Evolutionary conservation across 1,140 invertebrate species (phyloP), one percentile per base, ranked within the genome.

Genomic region (Trypoxylus dichotomus): DNA sequence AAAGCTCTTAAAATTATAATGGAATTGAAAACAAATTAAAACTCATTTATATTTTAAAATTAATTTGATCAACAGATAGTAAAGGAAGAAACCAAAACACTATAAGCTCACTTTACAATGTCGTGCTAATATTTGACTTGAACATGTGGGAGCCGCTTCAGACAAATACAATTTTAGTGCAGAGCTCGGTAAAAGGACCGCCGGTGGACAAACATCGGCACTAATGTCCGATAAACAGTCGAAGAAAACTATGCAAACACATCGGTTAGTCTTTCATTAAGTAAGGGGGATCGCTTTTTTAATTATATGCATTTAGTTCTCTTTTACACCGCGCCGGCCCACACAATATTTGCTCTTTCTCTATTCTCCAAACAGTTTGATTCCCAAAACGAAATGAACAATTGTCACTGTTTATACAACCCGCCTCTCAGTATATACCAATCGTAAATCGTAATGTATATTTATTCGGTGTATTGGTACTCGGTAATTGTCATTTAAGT

Each of bases 291-390:
- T 27, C 60, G 60, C 60, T 15, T 68, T 68, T 68, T 68, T 68
- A 68, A 68, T 68, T 68, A 68, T 68, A 68, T 68, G 60, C 60
- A 68, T 68, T 68, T 68, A 68, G 60, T 68, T 68, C 60, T 68
- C 60, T 24, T 68, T 68, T 68, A 68, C 24, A 15, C 60, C 60
- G 60, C 60, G 24, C 60, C 60, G 27, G 24, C 60, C 60, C 24
- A 29, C 60, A 13, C 60, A 29, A 68, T 68, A 15, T 68, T 68
- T 68, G 60, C 27, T 68, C 60, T 68, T 25, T 68, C 60, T 68
- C 60, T 24, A 68, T 68, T 68, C 21, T 58, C 43, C 60, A 68
- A 68, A 68, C 60, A 68, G 13, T 24, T 68, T 68, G 60, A 68
- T 68, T 68, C 60, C 60, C 60, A 25, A 68, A 68, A 29, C 21